These are phyloP conservation scores for Cephalopterus ornatus DNA, from an alignment of 2,113 vertebrate genomes.

Conservation along the genomic window DNA sequence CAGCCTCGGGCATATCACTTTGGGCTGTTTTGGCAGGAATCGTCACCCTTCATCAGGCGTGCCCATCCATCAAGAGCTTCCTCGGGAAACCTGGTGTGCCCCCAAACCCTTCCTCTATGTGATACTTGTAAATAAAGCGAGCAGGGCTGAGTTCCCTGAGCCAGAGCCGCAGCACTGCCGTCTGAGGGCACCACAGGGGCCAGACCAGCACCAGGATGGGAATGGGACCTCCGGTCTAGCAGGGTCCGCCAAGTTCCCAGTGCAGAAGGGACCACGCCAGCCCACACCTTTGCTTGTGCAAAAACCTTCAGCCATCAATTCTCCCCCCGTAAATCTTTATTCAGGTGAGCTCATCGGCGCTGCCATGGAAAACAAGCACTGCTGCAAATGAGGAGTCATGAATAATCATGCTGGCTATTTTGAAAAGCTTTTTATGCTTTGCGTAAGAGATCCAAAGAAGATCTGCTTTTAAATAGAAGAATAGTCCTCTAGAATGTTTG, in stretches of 20 bases:
- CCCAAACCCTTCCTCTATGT: neutral
- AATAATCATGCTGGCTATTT: conserved; percentile 54
- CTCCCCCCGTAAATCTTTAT: neutral
- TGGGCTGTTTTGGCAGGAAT: neutral
- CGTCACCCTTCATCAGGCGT: no score
- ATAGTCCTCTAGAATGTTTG: neutral
- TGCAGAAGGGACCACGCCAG: neutral
- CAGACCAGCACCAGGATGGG: neutral
- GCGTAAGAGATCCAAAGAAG: neutral
- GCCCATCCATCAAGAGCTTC: neutral
- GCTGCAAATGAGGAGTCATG: conserved; percentile 35
- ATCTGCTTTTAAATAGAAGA: neutral
- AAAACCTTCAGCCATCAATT: neutral
- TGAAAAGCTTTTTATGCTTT: conserved; percentile 44
- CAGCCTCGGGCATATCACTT: neutral
- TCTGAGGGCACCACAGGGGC: neutral
- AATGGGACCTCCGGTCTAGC: neutral
- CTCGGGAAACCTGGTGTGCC: neutral
- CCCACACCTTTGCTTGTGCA: neutral
- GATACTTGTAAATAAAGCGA: neutral
- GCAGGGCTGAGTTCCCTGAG: neutral
- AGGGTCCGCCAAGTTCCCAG: no score
- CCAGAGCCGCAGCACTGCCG: neutral
- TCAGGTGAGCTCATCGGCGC: conserved; percentile 14
- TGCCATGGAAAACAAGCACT: conserved; percentile 18